These are phyloP conservation scores for Jaculus jaculus DNA, from an alignment of 2,113 vertebrate genomes.

Conservation along the genomic window DNA sequence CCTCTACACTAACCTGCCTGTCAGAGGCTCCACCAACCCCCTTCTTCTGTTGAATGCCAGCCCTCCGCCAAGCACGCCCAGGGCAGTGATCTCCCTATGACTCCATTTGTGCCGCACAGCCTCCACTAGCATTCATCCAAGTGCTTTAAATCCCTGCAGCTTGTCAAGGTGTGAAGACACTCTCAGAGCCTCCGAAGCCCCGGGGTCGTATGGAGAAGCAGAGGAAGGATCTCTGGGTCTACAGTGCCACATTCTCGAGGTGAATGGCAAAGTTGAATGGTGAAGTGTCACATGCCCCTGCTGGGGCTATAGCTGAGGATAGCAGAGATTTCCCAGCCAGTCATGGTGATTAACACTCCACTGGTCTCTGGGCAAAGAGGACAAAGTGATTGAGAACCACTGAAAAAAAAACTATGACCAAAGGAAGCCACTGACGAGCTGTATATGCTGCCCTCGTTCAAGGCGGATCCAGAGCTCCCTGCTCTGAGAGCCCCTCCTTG, in stretches of 20 bases:
- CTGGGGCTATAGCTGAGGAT: neutral
- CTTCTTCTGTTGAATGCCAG: slow-evolving; percentile 26
- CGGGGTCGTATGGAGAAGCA: neutral
- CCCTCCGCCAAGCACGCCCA: slow-evolving; percentile 31
- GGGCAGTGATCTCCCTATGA: neutral
- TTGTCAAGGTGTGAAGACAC: neutral
- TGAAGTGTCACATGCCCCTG: neutral
- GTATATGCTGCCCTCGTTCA: neutral
- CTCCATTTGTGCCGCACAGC: neutral
- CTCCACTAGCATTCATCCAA: neutral
- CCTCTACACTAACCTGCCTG: too few species aligned
- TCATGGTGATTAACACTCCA: neutral
- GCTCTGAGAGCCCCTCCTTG: neutral
- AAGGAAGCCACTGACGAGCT: neutral
- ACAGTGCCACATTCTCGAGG: slow-evolving; percentile 5
- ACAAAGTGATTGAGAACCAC: neutral
- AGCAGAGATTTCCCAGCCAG: neutral
- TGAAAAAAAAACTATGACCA: neutral
- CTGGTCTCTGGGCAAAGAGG: neutral
- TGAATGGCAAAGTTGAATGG: neutral
- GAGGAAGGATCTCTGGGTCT: neutral
- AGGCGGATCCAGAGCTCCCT: neutral
- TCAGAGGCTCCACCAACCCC: neutral
- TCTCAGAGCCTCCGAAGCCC: neutral
- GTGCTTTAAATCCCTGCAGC: slow-evolving; percentile 21